Evolutionary conservation across 1,140 invertebrate species (phyloP), one percentile per base, ranked within the genome.

Genomic region (Drosophila sturtevanti): DNA sequence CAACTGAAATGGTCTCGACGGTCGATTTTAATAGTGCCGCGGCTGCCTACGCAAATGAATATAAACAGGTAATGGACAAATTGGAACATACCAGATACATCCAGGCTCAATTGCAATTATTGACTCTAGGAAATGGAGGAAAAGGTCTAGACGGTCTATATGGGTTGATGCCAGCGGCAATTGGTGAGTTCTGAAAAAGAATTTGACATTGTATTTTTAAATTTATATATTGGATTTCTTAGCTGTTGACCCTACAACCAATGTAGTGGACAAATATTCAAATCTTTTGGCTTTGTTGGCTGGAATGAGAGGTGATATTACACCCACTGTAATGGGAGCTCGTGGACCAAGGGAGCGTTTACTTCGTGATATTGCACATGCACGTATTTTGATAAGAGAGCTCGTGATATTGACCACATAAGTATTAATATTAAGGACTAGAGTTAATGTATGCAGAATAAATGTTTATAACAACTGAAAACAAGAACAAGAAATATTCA

Each of bases 61-160:
- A 87, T 34, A 73, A 77, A 34, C 63, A 84, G 64, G 72, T 89
- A 31, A 31, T 87, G 84, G 85, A 77, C 55, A 87, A 87, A 9
- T 34, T 87, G 24, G 84, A 87, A 64, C 79, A 77, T 44, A 89
- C 84, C 14, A 82, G 71, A 51, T 77, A 72, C 56, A 59, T 84
- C 58, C 85, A 89, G 62, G 64, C 76, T 0, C 79, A 87, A 37
- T 61, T 87, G 6, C 79, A 87, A 31, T 54, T 79, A 4, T 71
- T 89, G 67, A 66, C 68, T 4, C 6, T 56, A 27, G 18, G 41
- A 0, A 77, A 59, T 38, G 41, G 60, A 14, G 54, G 54, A n/a
- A 35, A 5, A n/a, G 56, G 10, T 3, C 1, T 73, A 0, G 72
- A 74, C n/a, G 16, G 21, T 14, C 35, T 21, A 0, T 52, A 38